Conservation (phyloP, 2,888 invertebrate genomes). For the Drosophila imparisetae region DNA sequence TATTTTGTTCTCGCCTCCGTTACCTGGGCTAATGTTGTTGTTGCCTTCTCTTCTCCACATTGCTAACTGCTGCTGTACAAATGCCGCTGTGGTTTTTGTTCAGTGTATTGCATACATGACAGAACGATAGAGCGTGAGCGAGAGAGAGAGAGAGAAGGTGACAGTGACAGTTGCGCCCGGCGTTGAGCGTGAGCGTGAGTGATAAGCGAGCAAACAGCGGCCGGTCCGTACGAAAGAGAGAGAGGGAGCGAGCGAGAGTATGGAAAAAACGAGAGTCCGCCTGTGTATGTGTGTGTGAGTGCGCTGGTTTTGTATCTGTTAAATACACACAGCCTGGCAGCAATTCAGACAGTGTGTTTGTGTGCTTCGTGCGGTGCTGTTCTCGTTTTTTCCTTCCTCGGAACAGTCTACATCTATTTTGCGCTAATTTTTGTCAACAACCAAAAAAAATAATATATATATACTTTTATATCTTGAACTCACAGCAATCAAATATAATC, state of each 20-base stretch:
- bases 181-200: constrained; percentile 43
- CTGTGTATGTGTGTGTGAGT: constrained; percentile 14
- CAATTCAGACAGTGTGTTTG: constrained; percentile 80
- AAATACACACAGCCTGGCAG: constrained; percentile 79
- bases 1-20: constrained; percentile 60
- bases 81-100: constrained; percentile 68
- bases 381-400: constrained; percentile 70
- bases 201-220: constrained; percentile 49
- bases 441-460: constrained; percentile 45
- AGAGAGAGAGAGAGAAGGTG: constrained; percentile 20
- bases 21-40: constrained; percentile 63
- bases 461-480: constrained; percentile 52
- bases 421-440: constrained; percentile 79
- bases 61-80: constrained; percentile 76
- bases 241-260: constrained; percentile 20
- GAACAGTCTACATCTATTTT: constrained; percentile 61
- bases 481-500: constrained; percentile 65
- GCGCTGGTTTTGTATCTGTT: constrained; percentile 56
- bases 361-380: constrained; percentile 82
- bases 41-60: constrained; percentile 77
- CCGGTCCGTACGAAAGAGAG: constrained; percentile 38
- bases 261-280: constrained; percentile 44
- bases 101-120: constrained; percentile 63
- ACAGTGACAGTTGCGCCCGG: constrained; percentile 33
- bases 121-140: constrained; percentile 34